phyloP scores from a whole-genome alignment of 2,113 vertebrate species.

The Marmota monax region DNA sequence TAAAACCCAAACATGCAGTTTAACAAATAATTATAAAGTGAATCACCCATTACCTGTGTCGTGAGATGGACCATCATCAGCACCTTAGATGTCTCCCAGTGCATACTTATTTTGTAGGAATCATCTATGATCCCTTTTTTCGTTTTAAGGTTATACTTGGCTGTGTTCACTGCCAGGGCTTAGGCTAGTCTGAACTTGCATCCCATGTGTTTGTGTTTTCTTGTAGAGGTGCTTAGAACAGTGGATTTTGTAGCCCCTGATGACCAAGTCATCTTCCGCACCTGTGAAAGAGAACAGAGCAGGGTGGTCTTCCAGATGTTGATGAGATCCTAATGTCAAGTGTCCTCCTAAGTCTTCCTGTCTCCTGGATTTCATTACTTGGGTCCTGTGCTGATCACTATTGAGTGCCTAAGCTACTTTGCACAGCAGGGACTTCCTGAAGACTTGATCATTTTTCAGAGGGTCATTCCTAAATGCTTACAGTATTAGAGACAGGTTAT shows the following conservation, averaged over 20 bases:
- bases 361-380: slow-evolving; percentile 74
- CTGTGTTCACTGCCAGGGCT: slow-evolving; percentile 9
- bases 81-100: not conserved
- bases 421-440: not conserved
- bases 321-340: slow-evolving; percentile 67
- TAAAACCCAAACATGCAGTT: not conserved
- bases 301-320: slow-evolving; percentile 98
- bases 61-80: not conserved
- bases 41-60: not conserved
- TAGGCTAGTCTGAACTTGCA: not conserved
- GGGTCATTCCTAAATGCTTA: not conserved
- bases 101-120: not conserved
- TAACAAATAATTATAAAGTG: not conserved
- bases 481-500: not conserved
- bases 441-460: slow-evolving; percentile 74
- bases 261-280: slow-evolving; percentile 96
- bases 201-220: slow-evolving; percentile 66
- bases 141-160: not conserved
- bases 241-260: slow-evolving; percentile 97
- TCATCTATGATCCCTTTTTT: not conserved
- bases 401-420: not conserved
- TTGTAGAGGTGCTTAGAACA: slow-evolving; percentile 92
- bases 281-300: slow-evolving; percentile 93
- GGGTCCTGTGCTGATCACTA: not conserved
- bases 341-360: rapidly evolving